Percentiles rank a stretch among this genome's conserved stretches.
phyloP scores from a whole-genome alignment of 2,113 vertebrate genomes.

The Cryptomyrus ogoouensis region DNA sequence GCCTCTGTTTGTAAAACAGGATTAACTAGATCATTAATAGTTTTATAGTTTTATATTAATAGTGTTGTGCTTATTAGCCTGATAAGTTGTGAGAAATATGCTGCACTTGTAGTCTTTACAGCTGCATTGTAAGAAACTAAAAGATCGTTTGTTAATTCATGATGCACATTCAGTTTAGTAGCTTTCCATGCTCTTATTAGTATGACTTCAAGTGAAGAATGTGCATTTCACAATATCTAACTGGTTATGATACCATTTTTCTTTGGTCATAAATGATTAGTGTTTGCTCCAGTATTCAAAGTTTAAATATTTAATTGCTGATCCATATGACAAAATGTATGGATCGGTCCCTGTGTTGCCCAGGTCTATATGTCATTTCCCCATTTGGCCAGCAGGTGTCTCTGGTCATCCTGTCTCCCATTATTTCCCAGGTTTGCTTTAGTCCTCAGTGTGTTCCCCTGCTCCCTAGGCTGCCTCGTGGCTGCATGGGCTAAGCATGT shows the following conservation, averaged over 20 bases:
- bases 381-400: not conserved
- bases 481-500: not conserved
- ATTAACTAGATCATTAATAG: not conserved
- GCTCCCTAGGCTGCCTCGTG: not conserved
- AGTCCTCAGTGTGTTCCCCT: not conserved
- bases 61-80: not conserved
- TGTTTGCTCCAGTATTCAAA: not conserved
- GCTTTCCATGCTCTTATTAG: not conserved
- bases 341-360: not conserved
- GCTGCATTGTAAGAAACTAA: not conserved
- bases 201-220: not conserved
- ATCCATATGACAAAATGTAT: not conserved
- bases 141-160: not conserved
- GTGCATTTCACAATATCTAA: not conserved
- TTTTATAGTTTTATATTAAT: not conserved
- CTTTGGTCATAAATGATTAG: not conserved
- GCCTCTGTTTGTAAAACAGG: not conserved
- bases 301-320: not conserved
- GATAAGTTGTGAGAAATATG: too few species aligned
- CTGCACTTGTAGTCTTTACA: not conserved
- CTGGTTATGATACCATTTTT: not conserved
- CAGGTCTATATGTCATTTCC: not conserved
- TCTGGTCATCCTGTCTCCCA: not conserved
- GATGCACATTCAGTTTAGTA: not conserved
- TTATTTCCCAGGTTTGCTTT: not conserved